Base-by-base conservation (phyloP, 2,113 vertebrate species). In the Grantiella picta region DNA sequence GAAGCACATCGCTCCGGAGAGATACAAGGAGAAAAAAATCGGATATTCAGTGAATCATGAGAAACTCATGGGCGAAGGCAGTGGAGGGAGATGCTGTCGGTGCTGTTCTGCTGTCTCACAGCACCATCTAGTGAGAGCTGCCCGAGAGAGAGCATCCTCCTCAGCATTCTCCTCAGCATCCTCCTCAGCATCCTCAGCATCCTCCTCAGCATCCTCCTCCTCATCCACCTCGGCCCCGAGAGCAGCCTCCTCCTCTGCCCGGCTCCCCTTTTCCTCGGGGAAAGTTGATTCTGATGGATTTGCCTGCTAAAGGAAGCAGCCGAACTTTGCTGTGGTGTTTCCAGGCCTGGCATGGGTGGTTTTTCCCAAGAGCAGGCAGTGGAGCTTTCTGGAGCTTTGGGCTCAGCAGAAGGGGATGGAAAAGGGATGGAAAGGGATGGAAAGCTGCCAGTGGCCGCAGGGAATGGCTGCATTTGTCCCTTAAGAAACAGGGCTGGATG, bases 271-370 rank as follows among this genome's bases (percentile, higher is more conserved):
- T 50, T 5, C 36, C 80, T 6, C 2, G 45, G 47, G 59, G 15
- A 10, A 20, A 17, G 16, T 0, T 2, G 49, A 6, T 2, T 31
- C 27, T 5, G 64, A 10, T 17, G 53, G 33, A 9, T 36, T 52
- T 49, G 9, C 15, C 19, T 25, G 28, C 50, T 0, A 1, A 16
- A 35, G 47, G 21, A 16, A 14, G 5, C 4, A 23, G 20, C 7
- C 17, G 10, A 0, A 7, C n/a, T 5, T 5, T 8, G 42, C 69
- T 3, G 14, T 8, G 17, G 4, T 7, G 47, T 19, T 27, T 59
- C 5, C 9, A 1, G 2, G 7, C 14, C 45, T 5, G 53, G 31
- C 54, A 0, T 0, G 23, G 60, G 9, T 1, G 15, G 28, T 2
- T 23, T 59, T 29, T 7, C 20, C 69, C 3, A 3, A 1, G n/a